A percentile compares a stretch with the other conserved stretches of the same genome.
phyloP scores from a whole-genome alignment of 2,888 invertebrate genomes.

The Limnephilus auricula region DNA sequence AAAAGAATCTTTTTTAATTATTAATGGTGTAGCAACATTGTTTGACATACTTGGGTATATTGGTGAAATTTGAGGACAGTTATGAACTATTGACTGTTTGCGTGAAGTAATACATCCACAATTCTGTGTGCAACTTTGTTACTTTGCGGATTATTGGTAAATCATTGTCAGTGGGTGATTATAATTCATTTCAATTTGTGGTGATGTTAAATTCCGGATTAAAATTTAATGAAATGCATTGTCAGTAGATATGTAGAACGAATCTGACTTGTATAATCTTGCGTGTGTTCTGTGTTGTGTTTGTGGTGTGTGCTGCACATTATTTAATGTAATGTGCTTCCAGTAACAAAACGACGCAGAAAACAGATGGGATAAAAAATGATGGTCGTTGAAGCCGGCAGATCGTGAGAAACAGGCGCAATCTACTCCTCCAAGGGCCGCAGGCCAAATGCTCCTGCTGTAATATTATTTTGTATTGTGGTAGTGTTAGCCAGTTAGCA shows the following conservation, averaged over 20 bases:
- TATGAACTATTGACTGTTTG: not conserved
- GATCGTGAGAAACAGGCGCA: constrained; percentile 41
- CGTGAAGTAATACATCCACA: not conserved
- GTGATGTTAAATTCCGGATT: not conserved
- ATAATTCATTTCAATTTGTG: not conserved
- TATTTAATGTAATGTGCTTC: constrained; percentile 5
- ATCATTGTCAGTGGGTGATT: not conserved
- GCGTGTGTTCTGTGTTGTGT: not conserved
- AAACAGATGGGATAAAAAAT: constrained; percentile 48
- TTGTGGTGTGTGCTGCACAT: not conserved
- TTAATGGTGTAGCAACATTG: not conserved
- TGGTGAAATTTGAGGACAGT: not conserved
- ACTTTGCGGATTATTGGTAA: not conserved
- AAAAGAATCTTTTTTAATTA: not conserved
- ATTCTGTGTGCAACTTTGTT: not conserved
- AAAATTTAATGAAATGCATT: not conserved
- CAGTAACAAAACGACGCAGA: constrained; percentile 9
- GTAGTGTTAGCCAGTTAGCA: not conserved
- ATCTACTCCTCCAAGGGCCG: constrained; percentile 17
- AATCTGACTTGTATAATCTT: not conserved
- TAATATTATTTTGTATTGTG: not conserved
- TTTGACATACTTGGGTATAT: not conserved
- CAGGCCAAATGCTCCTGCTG: constrained; percentile 32
- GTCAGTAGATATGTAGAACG: not conserved
- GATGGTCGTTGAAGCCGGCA: constrained; percentile 25